phyloP scores from a whole-genome alignment of 2,888 invertebrate species.

The Troglohyphantes excavatus region DNA sequence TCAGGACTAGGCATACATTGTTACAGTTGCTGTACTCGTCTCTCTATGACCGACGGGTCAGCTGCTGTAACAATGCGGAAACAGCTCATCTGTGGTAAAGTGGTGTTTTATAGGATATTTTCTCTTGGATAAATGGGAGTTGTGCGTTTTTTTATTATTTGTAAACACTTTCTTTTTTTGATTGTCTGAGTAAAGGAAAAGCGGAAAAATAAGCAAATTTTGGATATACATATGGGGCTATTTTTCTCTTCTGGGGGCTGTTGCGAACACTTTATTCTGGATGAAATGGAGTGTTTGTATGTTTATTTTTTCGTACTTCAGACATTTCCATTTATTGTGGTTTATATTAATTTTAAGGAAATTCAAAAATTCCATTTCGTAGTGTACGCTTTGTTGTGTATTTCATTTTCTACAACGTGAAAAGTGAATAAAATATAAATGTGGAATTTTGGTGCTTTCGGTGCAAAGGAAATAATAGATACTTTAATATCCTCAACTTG shows the following conservation, averaged over 20 bases:
- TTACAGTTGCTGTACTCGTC: slow-evolving; percentile 65
- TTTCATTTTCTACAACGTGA: too few species aligned
- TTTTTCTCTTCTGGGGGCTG: background rate
- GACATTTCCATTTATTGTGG: too few species aligned
- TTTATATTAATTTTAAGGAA: too few species aligned
- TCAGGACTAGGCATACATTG: slow-evolving; percentile 56
- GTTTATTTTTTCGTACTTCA: too few species aligned
- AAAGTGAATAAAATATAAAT: too few species aligned
- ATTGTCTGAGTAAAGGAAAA: background rate
- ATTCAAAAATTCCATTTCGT: too few species aligned
- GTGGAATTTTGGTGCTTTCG: too few species aligned
- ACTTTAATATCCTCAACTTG: too few species aligned
- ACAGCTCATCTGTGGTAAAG: slow-evolving; percentile 60
- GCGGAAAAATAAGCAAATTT: slow-evolving; percentile 21
- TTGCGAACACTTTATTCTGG: too few species aligned
- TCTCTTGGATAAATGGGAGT: slow-evolving; percentile 47
- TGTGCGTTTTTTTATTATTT: slow-evolving; percentile 26
- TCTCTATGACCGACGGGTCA: slow-evolving; percentile 69
- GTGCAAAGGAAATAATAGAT: too few species aligned
- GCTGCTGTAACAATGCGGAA: slow-evolving; percentile 65
- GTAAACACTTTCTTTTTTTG: slow-evolving; percentile 26
- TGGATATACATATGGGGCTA: slow-evolving; percentile 19
- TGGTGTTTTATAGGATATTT: slow-evolving; percentile 57
- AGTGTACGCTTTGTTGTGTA: too few species aligned
- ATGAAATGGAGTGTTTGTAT: too few species aligned